Evolutionary conservation across 2,888 invertebrate species (phyloP).

Genomic region (Nymphalis urticae): DNA sequence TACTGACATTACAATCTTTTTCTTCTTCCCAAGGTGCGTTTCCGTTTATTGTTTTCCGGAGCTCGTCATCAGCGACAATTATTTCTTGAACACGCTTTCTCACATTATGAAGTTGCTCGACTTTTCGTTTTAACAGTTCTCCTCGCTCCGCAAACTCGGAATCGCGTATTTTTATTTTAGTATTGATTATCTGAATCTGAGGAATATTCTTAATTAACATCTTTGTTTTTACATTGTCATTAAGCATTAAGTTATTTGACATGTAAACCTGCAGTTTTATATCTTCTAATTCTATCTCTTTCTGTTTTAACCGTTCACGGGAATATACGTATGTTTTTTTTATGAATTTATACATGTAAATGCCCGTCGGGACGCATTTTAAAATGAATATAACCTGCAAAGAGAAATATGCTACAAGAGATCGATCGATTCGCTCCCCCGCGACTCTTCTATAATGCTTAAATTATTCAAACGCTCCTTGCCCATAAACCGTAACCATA

Average conservation of each 20-base stretch:
- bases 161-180: conserved; percentile 63
- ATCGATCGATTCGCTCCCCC: background rate
- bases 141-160: conserved; percentile 59
- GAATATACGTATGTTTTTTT: conserved; percentile 57
- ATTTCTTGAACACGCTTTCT: conserved; percentile 59
- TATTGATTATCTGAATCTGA: conserved; percentile 67
- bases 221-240: background rate
- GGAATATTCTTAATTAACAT: conserved; percentile 1
- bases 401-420: conserved; percentile 12
- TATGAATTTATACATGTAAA: conserved; percentile 61
- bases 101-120: conserved; percentile 54
- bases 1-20: conserved; percentile 41
- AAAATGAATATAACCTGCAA: conserved; percentile 58
- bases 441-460: background rate
- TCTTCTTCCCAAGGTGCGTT: conserved; percentile 49
- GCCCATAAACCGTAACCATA: background rate
- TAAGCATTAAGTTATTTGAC: background rate
- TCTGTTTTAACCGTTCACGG: conserved; percentile 55
- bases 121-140: conserved; percentile 51
- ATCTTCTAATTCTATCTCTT: conserved; percentile 64
- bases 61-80: conserved; percentile 54
- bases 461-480: conserved; percentile 9
- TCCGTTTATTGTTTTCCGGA: conserved; percentile 47
- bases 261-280: conserved; percentile 62
- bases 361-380: conserved; percentile 61